A percentile compares a stretch with the other conserved stretches of the same genome.
Evolutionary conservation across 2,797 vertebrate genomes (phyloP).

Genomic region (Scolopax bukidnonensis): DNA sequence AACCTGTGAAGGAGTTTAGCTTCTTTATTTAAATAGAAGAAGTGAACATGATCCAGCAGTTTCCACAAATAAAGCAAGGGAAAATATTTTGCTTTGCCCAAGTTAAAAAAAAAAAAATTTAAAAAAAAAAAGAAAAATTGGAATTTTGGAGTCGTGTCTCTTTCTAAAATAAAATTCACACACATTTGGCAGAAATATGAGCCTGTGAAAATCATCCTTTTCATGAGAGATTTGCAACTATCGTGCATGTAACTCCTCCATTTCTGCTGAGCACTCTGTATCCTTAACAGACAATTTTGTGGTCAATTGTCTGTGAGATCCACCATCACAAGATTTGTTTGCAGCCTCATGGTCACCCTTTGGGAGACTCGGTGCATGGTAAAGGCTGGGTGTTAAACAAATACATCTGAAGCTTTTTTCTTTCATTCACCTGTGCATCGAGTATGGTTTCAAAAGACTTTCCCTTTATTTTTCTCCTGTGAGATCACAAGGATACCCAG

Average conservation of each 20-base stretch:
- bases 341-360: background rate
- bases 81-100: background rate
- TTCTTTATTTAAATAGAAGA: background rate
- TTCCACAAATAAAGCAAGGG: conserved; percentile 5
- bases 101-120: background rate
- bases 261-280: background rate
- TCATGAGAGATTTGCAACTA: background rate
- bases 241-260: background rate
- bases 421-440: too few species aligned
- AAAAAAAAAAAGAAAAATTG: background rate
- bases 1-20: background rate
- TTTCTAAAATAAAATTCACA: background rate
- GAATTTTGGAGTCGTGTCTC: background rate
- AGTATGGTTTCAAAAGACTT: background rate
- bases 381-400: background rate
- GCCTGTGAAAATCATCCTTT: background rate
- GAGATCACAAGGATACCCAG: background rate
- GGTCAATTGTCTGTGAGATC: background rate
- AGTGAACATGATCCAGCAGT: background rate
- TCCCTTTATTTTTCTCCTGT: background rate
- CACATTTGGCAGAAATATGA: background rate
- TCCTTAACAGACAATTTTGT: background rate
- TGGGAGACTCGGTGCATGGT: background rate
- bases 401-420: too few species aligned
- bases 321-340: background rate